Conservation (phyloP, 2,888 invertebrate species). For the Apodemia zela region DNA sequence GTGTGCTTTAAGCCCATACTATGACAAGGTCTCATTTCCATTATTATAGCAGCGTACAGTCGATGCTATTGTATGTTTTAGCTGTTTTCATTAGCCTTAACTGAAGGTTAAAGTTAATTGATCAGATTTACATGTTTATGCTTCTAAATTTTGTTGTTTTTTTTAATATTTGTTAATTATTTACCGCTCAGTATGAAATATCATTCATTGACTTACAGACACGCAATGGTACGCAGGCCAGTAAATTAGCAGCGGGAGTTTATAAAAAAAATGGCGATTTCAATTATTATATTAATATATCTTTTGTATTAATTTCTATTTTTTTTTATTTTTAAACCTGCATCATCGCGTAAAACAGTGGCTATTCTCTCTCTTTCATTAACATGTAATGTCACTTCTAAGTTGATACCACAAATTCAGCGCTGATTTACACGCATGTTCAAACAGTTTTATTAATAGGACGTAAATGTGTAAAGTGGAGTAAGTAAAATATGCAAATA, state of each 20-base stretch:
- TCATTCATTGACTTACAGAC: background rate
- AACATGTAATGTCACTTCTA: too few relatives aligned
- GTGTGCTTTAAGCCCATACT: slow-evolving; percentile 30
- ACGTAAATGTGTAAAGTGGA: too few relatives aligned
- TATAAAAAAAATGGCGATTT: too few relatives aligned
- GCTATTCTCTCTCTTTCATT: too few relatives aligned
- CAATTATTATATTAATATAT: too few relatives aligned
- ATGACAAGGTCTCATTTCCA: slow-evolving; percentile 33
- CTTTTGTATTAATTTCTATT: too few relatives aligned
- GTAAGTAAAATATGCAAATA: too few relatives aligned
- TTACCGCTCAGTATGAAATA: background rate
- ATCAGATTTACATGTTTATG: background rate
- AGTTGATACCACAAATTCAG: too few relatives aligned
- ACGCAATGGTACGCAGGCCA: background rate
- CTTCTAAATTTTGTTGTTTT: background rate
- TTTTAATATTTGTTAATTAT: background rate
- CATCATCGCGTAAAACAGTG: too few relatives aligned
- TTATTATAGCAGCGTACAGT: slow-evolving; percentile 26
- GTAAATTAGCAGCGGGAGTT: background rate
- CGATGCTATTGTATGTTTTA: slow-evolving; percentile 26
- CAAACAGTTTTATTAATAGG: too few relatives aligned
- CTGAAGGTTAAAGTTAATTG: slow-evolving; percentile 9
- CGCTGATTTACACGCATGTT: too few relatives aligned
- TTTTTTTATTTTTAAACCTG: too few relatives aligned
- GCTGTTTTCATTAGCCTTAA: background rate